Evolutionary conservation across 2,113 vertebrate genomes (phyloP), one percentile per base, ranked within the genome.

Genomic region (Zingel zingel): DNA sequence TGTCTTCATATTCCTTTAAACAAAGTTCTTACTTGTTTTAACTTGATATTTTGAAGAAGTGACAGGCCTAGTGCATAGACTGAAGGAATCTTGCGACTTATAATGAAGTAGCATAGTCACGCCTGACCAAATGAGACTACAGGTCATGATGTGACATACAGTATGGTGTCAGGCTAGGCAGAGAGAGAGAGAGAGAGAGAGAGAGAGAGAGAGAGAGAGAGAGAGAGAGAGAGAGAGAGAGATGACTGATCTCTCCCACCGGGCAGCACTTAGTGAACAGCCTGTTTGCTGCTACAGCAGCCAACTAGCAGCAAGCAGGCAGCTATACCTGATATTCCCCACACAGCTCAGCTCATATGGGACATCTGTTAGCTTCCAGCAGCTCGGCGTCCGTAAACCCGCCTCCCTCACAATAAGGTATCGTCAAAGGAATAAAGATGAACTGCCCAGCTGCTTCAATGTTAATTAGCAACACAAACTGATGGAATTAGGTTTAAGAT

Each of bases 301-400:
- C 86, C 91, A 88, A 71, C 83, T 50, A 77, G 64, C 74, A 50
- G 58, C 79, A 75, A 12, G 72, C 79, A 84, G 88, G 58, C 67
- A 57, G 66, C 68, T 74, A 67, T 70, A 91, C 87, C 94, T 92
- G 72, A 83, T 88, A 94, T 93, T 94, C 93, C 86, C 53, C 56
- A 73, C 88, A 88, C 90, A 87, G 83, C 82, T 68, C 62, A 6
- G 66, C 74, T 86, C 88, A 78, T 86, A 90, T 6, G 81, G 90
- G 93, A 92, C 93, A 94, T 94, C 91, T 91, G 91, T 92, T 93
- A 68, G 73, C 87, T 89, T 91, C 90, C 65, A 79, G 68, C 80
- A 87, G 86, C 70, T 77, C 73, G 47, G 87, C 81, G 63, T 69
- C 61, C 58, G 75, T 79, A 76, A 91, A 87, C 82, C 63, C 77